Percentiles rank a stretch among this genome's conserved stretches.
These are phyloP conservation scores for Amphibalanus amphitrite DNA, from an alignment of 1,140 invertebrate genomes.

Conservation along the genomic window DNA sequence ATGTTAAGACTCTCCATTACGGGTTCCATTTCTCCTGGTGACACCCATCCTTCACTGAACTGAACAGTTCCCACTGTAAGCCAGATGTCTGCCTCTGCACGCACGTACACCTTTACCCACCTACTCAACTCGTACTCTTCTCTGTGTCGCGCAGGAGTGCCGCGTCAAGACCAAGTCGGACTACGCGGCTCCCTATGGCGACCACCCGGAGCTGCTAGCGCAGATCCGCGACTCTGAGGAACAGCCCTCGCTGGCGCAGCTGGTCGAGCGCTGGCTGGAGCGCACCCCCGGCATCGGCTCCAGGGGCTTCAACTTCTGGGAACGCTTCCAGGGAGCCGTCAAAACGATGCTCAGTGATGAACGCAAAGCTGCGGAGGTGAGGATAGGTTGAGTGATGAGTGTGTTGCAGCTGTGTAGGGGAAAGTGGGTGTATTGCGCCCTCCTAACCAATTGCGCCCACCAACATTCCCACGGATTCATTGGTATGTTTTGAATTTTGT, in stretches of 20 bases:
- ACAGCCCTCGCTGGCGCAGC: conserved; percentile 60
- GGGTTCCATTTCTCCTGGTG: not conserved
- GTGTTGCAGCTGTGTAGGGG: too few species aligned
- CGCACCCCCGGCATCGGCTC: conserved; percentile 75
- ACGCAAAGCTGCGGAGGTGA: conserved; percentile 38
- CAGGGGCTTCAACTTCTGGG: conserved; percentile 82
- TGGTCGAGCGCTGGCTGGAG: conserved; percentile 84
- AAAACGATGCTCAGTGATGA: conserved; percentile 50
- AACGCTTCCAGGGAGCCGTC: conserved; percentile 65
- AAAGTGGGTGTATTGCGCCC: too few species aligned
- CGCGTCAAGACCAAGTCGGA: not conserved
- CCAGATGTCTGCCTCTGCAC: not conserved
- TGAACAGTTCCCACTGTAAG: conserved; percentile 58
- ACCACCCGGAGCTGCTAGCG: conserved; percentile 40
- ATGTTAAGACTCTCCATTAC: not conserved
- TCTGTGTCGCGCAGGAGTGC: not conserved
- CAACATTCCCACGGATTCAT: too few species aligned
- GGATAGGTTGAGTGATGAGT: too few species aligned
- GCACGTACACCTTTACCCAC: too few species aligned
- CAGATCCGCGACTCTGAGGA: conserved; percentile 55
- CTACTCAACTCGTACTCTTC: too few species aligned
- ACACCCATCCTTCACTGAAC: conserved; percentile 24
- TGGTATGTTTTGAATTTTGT: too few species aligned
- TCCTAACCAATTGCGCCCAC: too few species aligned
- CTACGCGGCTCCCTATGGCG: not conserved